Evolutionary conservation across 1,140 invertebrate species (phyloP).

Genomic region (Acromyrmex charruanus): DNA sequence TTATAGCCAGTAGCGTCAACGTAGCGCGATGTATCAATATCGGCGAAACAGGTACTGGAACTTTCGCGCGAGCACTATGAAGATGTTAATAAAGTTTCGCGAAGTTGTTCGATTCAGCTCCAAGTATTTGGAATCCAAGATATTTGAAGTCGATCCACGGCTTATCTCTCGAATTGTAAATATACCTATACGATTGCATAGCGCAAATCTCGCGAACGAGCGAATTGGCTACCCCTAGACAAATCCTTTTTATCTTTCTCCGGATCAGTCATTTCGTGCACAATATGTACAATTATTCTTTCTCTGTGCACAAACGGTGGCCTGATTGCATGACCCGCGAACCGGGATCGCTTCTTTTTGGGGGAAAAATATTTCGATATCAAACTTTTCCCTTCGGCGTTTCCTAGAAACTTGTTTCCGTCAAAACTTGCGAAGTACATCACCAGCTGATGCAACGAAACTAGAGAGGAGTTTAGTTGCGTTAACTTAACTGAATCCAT

Average conservation of each 20-base stretch:
- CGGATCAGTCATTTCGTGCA: not conserved
- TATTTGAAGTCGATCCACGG: constrained; percentile 7
- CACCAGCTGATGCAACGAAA: not conserved
- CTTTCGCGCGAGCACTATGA: constrained; percentile 14
- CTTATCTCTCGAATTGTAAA: not conserved
- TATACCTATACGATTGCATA: no score
- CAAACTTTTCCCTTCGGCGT: not conserved
- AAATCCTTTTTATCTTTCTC: not conserved
- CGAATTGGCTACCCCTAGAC: not conserved
- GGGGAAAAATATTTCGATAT: constrained; percentile 19
- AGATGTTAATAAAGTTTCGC: constrained; percentile 55
- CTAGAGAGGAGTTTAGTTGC: constrained; percentile 27
- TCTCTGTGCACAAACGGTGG: constrained; percentile 34
- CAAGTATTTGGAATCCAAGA: constrained; percentile 12
- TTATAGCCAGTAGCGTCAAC: not conserved
- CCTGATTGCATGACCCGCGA: constrained; percentile 44
- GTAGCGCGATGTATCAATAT: not conserved
- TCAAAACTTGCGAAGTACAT: constrained; percentile 6
- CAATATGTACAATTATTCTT: constrained; percentile 58
- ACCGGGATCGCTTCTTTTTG: constrained; percentile 12
- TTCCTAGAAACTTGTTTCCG: constrained; percentile 10
- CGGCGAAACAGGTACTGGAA: constrained; percentile 12
- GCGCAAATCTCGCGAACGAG: not conserved
- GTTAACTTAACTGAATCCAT: constrained; percentile 12
- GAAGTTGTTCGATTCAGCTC: not conserved